Base-by-base conservation (phyloP, 2,888 invertebrate species). In the Trimorus sp. region DNA sequence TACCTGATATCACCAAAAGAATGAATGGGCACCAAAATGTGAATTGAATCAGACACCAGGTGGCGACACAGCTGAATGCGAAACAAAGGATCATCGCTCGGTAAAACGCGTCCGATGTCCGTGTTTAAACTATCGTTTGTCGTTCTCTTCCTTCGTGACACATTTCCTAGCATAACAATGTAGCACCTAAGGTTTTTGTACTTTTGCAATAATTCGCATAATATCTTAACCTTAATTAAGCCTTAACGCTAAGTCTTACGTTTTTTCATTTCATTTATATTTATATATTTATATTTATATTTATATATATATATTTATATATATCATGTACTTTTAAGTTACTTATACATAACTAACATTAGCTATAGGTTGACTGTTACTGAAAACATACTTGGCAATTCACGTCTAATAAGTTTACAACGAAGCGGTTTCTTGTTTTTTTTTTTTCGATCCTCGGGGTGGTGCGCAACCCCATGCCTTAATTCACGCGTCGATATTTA, bases 171-270 rank as follows among this genome's bases (percentile, higher is more conserved):
- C 88, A 87, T 91, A 91, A 91, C 88, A 89, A 90, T 89, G 89
- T 91, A 91, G 91, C 91, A 91, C 91, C 91, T 91, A 91, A 89
- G 90, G 90, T 89, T 89, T 90, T 90, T 90, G 91, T 91, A 91
- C 91, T 91, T 91, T 91, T 90, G 89, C 89, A 91, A 90, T 91
- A 90, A 91, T 91, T 90, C 89, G 89, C 89, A 86, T 89, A 88
- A 89, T 89, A 89, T 88, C 87, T 87, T 88, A 87, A 87, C 85
- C 85, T 88, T 86, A 88, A 85, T 88, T 84, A 87, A 85, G 83
- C 75, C 69, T 85, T 88, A 88, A 83, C 85, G 63, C 82, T 88
- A 88, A 85, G 83, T 74, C 75, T 77, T 79, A 83, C 56, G 51
- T 60, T 54, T 54, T 76, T 62, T 65, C 66, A 65, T 65, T 59